A percentile compares a stretch with the other conserved stretches of the same genome.
These are phyloP conservation scores for Hapalemur alaotrensis DNA, from an alignment of 2,797 vertebrate genomes.

Conservation along the genomic window DNA sequence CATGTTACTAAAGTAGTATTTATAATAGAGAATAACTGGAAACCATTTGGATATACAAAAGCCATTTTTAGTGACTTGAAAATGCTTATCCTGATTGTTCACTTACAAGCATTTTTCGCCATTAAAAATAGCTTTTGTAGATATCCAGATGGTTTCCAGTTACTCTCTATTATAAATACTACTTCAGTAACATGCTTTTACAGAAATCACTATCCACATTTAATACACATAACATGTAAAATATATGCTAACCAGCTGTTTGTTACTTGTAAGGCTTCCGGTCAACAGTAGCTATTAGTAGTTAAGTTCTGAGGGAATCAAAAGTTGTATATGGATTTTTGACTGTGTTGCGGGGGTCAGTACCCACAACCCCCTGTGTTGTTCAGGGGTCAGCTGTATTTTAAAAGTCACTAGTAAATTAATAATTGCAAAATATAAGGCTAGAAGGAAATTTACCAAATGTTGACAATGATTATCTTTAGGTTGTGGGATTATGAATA, in stretches of 20 bases:
- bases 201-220: not conserved
- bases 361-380: not conserved
- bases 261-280: not conserved
- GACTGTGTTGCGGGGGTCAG: not conserved
- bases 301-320: not conserved
- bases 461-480: not conserved
- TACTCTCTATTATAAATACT: constrained; percentile 36
- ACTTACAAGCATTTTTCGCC: not conserved
- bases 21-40: constrained; percentile 1
- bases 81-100: not conserved
- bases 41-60: not conserved
- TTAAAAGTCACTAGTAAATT: not conserved
- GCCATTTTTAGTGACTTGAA: not conserved
- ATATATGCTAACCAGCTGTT: not conserved
- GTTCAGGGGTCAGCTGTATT: not conserved
- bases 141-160: not conserved
- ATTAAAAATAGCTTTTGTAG: not conserved
- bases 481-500: not conserved
- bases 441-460: constrained; percentile 1
- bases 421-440: not conserved
- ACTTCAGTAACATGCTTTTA: not conserved
- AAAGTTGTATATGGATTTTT: not conserved
- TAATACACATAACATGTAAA: not conserved
- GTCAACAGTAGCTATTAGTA: not conserved
- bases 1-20: constrained; percentile 1